These are phyloP conservation scores for Hyles lineata DNA, from an alignment of 2,888 invertebrate genomes.

Conservation along the genomic window DNA sequence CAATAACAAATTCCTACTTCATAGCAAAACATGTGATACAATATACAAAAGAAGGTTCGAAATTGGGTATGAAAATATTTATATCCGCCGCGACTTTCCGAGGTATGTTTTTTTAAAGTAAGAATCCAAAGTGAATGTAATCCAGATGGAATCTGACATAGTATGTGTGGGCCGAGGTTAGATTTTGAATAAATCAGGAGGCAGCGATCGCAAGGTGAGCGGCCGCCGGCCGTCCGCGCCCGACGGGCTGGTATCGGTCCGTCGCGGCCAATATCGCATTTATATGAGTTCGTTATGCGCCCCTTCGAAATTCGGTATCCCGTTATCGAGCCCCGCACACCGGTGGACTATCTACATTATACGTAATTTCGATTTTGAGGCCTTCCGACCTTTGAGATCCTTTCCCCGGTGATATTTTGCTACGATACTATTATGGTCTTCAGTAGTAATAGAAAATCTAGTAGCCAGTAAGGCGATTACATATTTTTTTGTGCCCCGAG, in stretches of 20 bases:
- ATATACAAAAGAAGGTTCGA: constrained; percentile 13
- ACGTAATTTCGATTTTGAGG: constrained; percentile 55
- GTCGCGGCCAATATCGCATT: constrained; percentile 62
- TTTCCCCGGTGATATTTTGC: constrained; percentile 38
- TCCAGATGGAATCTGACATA: constrained; percentile 51
- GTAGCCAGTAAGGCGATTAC: constrained; percentile 4
- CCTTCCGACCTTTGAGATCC: constrained; percentile 51
- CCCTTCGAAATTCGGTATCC: constrained; percentile 48
- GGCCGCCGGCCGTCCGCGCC: constrained; percentile 7
- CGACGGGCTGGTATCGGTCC: constrained; percentile 40
- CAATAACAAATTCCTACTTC: not conserved
- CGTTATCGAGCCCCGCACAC: constrained; percentile 53
- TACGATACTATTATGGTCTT: constrained; percentile 15
- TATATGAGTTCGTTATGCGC: constrained; percentile 67
- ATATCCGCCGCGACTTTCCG: not conserved
- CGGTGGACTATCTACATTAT: constrained; percentile 39
- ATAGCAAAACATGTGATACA: constrained; percentile 5
- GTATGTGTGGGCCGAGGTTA: constrained; percentile 54
- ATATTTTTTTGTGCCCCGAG: not conserved
- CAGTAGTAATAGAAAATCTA: constrained; percentile 16
- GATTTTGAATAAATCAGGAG: constrained; percentile 68
- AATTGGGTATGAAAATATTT: constrained; percentile 17
- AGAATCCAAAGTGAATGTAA: constrained; percentile 50
- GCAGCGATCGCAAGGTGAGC: constrained; percentile 59
- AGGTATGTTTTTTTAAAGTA: constrained; percentile 15